phyloP scores from a whole-genome alignment of 2,888 invertebrate genomes.

The Lucinisca nassula region DNA sequence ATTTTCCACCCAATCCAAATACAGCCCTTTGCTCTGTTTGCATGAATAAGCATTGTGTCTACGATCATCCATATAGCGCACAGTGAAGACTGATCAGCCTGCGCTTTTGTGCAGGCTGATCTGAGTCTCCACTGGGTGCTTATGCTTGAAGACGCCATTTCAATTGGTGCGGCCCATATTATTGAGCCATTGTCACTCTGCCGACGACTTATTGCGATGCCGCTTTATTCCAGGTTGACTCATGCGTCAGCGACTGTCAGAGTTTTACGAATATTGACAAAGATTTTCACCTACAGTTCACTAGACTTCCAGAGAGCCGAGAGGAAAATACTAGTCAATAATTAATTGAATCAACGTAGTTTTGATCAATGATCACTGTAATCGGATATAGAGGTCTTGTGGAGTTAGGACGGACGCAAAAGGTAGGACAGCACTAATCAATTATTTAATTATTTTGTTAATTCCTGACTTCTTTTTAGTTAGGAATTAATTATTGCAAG shows the following conservation, averaged over 20 bases:
- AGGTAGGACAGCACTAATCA: neutral
- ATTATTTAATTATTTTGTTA: neutral
- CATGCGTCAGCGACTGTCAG: neutral
- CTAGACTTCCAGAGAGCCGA: neutral
- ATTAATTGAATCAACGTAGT: neutral
- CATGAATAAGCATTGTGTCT: no score
- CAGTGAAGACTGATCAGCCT: no score
- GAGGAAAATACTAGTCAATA: conserved; percentile 19
- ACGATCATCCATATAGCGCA: no score
- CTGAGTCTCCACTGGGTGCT: no score
- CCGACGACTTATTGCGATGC: no score
- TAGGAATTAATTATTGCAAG: no score
- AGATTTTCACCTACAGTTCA: neutral
- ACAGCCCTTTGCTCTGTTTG: no score
- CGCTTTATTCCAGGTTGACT: neutral
- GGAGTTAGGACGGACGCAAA: neutral
- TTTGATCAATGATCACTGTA: neutral
- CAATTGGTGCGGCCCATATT: no score
- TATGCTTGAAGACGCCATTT: no score
- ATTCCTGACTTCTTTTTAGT: neutral
- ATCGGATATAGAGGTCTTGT: neutral
- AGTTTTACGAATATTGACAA: neutral
- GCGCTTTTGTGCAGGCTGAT: no score
- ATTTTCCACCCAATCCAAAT: no score
- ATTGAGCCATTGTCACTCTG: no score